Percentiles rank a stretch among this genome's conserved stretches.
These are phyloP conservation scores for Aphrophora alni DNA, from an alignment of 2,888 invertebrate genomes.

Conservation along the genomic window DNA sequence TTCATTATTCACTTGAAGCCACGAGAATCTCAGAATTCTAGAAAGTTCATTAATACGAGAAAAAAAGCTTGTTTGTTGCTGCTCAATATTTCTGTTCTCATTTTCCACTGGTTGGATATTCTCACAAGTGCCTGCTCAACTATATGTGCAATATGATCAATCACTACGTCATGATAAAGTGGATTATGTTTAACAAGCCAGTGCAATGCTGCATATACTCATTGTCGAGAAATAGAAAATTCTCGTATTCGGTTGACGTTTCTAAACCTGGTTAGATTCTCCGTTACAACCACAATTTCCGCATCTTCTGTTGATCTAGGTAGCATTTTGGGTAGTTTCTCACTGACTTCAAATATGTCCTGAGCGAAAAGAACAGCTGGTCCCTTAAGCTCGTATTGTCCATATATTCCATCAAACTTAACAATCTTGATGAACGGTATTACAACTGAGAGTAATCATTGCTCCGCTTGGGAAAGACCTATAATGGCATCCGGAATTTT, in stretches of 20 bases:
- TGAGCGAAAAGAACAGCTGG: neutral
- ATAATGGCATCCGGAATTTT: neutral
- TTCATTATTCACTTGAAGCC: conserved; percentile 50
- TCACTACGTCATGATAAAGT: neutral
- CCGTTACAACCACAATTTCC: neutral
- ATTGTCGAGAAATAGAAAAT: neutral
- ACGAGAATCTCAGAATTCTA: conserved; percentile 50
- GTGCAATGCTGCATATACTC: neutral
- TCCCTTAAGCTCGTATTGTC: neutral
- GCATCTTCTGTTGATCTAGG: neutral
- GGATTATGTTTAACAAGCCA: conserved; percentile 17
- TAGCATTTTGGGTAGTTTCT: neutral
- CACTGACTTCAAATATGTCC: neutral
- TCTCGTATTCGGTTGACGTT: conserved; percentile 3
- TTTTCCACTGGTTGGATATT: neutral
- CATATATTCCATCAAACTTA: neutral
- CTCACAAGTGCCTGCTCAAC: neutral
- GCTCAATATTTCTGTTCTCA: neutral
- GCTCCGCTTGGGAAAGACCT: neutral
- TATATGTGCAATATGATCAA: neutral
- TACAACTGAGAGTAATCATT: neutral
- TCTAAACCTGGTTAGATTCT: neutral
- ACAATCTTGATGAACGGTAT: neutral
- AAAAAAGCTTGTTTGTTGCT: neutral
- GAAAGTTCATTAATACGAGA: neutral